Evolutionary conservation across 2,888 invertebrate genomes (phyloP), one percentile per base, ranked within the genome.

Genomic region (Cryptus viduatorius): DNA sequence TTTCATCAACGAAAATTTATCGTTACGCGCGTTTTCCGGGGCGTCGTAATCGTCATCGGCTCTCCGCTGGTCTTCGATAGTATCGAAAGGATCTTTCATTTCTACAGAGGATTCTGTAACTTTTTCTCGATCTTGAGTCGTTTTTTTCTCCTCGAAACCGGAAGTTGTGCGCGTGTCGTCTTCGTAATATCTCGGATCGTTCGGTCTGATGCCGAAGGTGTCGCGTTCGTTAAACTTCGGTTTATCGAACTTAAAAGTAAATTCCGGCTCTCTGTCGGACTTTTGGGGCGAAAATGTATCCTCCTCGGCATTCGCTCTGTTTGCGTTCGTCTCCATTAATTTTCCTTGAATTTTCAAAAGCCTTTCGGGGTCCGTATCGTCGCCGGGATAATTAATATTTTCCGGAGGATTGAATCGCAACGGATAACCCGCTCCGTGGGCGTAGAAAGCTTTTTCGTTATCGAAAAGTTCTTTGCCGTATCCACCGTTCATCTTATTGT

Each of bases 141-240:
- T 73, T 64, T 68, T 37, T 24, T 80, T 50, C 7, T 69, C 50
- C 12, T 29, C 61, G 7, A 31, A 24, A 8, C 8, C 14, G 7
- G 50, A 7, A n/a, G 69, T n/a, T 1, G 67, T 48, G 16, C 44
- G 42, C 3, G 31, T n/a, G 10, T 79, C 69, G 0, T 91, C 89
- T 67, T 91, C 87, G 85, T 94, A 94, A 87, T 92, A 94, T 68
- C 93, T 91, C 0, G 93, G 93, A 88, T 94, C 94, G 50, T 94
- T 92, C 3, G 94, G 94, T 19, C 90, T 91, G 1, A 94, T 89
- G 1, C 94, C 94, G 72, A 94, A 94, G 7, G 90, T 90, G 29
- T 87, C 84, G 12, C 85, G 84, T 10, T 91, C 88, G 16, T 86
- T 80, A n/a, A 87, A 61, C 69, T 87, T 87, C 1, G 88, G 78